These are phyloP conservation scores for Platynereis dumerilii DNA, from an alignment of 2,888 invertebrate genomes.

Conservation along the genomic window DNA sequence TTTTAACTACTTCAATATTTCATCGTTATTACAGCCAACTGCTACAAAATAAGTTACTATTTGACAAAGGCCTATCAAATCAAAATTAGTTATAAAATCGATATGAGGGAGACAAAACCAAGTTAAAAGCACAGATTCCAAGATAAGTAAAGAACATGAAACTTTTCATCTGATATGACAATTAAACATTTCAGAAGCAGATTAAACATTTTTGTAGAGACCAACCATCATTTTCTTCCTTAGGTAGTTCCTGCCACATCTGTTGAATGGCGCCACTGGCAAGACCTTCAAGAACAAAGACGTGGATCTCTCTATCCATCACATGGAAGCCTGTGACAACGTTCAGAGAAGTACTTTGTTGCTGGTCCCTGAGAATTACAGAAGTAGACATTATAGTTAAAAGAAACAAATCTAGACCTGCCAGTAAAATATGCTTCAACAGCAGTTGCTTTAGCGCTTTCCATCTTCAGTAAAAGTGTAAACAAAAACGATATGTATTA, in stretches of 20 bases:
- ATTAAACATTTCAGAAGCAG: too few relatives aligned
- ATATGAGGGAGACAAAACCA: too few relatives aligned
- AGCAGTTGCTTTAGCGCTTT: not conserved
- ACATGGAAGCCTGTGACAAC: conserved; percentile 62
- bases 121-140: too few relatives aligned
- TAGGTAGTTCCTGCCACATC: conserved; percentile 53
- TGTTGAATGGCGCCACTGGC: conserved; percentile 47
- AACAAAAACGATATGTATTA: not conserved
- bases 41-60: too few relatives aligned
- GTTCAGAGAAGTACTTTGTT: conserved; percentile 51
- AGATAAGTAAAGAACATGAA: too few relatives aligned
- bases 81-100: too few relatives aligned
- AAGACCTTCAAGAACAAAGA: conserved; percentile 61
- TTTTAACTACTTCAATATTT: not conserved
- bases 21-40: too few relatives aligned
- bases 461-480: not conserved
- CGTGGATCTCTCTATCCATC: conserved; percentile 54
- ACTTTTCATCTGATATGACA: too few relatives aligned
- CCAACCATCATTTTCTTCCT: conserved; percentile 50
- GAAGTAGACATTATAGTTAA: conserved; percentile 17
- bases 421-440: not conserved
- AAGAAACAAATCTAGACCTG: not conserved
- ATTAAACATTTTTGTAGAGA: too few relatives aligned
- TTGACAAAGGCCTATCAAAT: too few relatives aligned
- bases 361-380: conserved; percentile 60